A percentile compares a stretch with the other conserved stretches of the same genome.
Conservation (phyloP, 2,797 vertebrate species). For the Hydrocynus forskahlii region DNA sequence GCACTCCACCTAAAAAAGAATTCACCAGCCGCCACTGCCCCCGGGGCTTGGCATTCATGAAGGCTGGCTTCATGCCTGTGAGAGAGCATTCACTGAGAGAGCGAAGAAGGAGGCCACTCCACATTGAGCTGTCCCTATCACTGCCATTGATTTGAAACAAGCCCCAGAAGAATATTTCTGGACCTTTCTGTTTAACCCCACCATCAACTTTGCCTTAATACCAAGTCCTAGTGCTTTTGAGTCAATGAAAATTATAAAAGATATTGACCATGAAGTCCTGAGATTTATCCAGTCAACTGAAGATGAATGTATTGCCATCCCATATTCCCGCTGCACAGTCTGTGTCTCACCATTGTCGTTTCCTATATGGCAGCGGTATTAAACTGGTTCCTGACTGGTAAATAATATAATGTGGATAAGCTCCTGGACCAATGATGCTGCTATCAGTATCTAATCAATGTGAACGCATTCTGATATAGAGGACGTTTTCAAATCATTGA, state of each 20-base stretch:
- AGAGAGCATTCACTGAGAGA: slow-evolving; percentile 23
- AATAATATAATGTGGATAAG: no score
- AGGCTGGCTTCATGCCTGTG: slow-evolving; percentile 24
- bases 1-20: neutral
- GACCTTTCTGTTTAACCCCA: slow-evolving; percentile 22
- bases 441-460: no score
- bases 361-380: neutral
- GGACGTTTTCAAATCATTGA: neutral
- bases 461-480: no score
- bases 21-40: slow-evolving; percentile 1
- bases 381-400: no score
- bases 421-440: no score
- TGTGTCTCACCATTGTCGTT: slow-evolving; percentile 2
- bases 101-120: slow-evolving; percentile 35
- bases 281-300: slow-evolving; percentile 26
- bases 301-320: slow-evolving; percentile 21
- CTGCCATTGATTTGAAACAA: slow-evolving; percentile 26
- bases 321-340: slow-evolving; percentile 13
- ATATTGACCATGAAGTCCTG: slow-evolving; percentile 11
- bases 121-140: slow-evolving; percentile 37
- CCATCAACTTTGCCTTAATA: slow-evolving; percentile 15
- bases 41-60: neutral
- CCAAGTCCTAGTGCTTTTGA: slow-evolving; percentile 9
- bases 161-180: slow-evolving; percentile 18
- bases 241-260: neutral